Conservation (phyloP, 2,797 vertebrate species). For the Sebastes minor region DNA sequence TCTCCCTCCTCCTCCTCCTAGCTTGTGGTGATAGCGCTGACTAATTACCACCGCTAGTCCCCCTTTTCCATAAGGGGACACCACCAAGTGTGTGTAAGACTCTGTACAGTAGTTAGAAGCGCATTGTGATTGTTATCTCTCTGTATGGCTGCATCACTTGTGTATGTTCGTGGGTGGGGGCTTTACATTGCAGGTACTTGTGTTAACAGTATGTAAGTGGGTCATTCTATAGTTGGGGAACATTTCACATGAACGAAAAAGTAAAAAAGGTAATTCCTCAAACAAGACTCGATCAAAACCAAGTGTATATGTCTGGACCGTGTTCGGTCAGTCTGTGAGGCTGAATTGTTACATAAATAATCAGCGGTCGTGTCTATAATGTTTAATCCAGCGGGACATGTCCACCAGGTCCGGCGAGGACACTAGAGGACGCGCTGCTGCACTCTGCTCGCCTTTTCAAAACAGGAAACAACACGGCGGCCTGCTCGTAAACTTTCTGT, state of each 20-base stretch:
- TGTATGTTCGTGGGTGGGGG: neutral
- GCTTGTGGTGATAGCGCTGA: conserved; percentile 31
- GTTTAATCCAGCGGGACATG: too few species aligned
- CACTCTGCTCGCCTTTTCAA: too few species aligned
- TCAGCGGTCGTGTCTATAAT: too few species aligned
- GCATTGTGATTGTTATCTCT: neutral
- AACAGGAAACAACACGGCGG: rapidly evolving
- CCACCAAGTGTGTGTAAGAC: neutral
- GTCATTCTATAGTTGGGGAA: too few species aligned
- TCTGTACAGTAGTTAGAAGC: neutral
- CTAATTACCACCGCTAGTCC: conserved; percentile 43
- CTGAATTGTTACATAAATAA: too few species aligned
- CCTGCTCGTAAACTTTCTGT: too few species aligned
- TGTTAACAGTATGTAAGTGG: neutral
- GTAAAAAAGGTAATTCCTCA: too few species aligned
- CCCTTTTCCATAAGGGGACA: conserved; percentile 24
- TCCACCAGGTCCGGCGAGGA: too few species aligned
- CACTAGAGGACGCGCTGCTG: too few species aligned
- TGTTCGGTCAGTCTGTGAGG: too few species aligned
- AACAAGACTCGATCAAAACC: too few species aligned
- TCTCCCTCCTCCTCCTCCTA: conserved; percentile 27
- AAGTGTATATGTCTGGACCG: rapidly evolving
- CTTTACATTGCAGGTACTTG: neutral
- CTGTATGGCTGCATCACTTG: neutral
- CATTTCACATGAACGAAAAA: too few species aligned